These are phyloP conservation scores for Typhlomys cinereus DNA, from an alignment of 2,113 vertebrate species.

Conservation along the genomic window DNA sequence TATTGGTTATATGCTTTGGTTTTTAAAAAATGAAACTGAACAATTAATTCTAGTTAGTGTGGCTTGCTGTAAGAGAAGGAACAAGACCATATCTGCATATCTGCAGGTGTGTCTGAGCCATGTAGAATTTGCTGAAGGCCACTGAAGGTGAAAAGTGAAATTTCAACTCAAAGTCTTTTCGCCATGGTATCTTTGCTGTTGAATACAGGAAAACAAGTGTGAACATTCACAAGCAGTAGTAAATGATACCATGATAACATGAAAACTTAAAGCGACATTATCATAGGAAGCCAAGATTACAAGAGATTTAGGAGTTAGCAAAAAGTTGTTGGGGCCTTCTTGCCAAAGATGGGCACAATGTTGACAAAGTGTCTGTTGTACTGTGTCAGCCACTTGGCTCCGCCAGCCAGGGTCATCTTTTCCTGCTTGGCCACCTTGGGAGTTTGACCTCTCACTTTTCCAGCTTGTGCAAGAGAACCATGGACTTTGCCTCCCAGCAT, in stretches of 20 bases:
- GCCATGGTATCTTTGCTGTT: not conserved
- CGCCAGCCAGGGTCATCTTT: too few relatives aligned
- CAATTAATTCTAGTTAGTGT: conserved; percentile 41
- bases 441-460: too few relatives aligned
- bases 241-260: not conserved
- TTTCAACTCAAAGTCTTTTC: conserved; percentile 1
- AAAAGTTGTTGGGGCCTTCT: too few relatives aligned
- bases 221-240: not conserved
- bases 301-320: too few relatives aligned
- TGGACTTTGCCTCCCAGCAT: too few relatives aligned
- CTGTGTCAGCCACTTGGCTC: too few relatives aligned
- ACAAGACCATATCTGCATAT: not conserved
- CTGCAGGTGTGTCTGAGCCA: not conserved
- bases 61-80: not conserved
- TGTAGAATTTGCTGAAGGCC: not conserved
- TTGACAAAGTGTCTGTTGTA: too few relatives aligned
- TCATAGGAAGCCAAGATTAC: too few relatives aligned
- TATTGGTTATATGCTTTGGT: conserved; percentile 56
- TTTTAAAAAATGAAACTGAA: conserved; percentile 48
- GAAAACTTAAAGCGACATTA: not conserved
- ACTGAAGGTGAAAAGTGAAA: conserved; percentile 21
- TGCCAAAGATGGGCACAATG: too few relatives aligned
- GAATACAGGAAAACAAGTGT: not conserved
- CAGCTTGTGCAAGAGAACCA: too few relatives aligned
- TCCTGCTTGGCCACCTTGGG: too few relatives aligned